A percentile compares a stretch with the other conserved stretches of the same genome.
Evolutionary conservation across 2,797 vertebrate species (phyloP).

Genomic region (Naso thynnoides): DNA sequence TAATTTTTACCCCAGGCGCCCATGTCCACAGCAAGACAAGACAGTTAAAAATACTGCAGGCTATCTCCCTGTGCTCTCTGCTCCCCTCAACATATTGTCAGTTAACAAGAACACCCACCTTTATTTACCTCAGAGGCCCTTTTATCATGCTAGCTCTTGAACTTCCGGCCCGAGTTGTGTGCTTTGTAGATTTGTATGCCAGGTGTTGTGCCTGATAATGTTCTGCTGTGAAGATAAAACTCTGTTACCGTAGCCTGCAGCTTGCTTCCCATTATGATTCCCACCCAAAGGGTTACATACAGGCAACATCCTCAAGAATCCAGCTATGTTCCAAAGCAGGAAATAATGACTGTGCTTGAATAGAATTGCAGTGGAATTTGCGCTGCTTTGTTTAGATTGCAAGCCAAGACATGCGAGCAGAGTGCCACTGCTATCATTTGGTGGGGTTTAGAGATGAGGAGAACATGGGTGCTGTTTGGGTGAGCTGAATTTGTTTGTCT

Average conservation of each 20-base stretch:
- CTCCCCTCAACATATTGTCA: conserved; percentile 22
- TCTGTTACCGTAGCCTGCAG: conserved; percentile 57
- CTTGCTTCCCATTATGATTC: conserved; percentile 71
- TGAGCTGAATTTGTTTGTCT: conserved; percentile 10
- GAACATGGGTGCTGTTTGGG: conserved; percentile 31
- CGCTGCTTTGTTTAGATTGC: conserved; percentile 74
- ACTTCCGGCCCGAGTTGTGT: conserved; percentile 55
- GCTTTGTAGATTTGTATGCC: conserved; percentile 58
- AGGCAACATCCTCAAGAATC: conserved; percentile 81
- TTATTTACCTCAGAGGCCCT: conserved; percentile 58
- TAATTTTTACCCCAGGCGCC: not conserved
- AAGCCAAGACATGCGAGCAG: conserved; percentile 63
- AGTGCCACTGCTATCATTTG: conserved; percentile 53
- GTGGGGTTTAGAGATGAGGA: conserved; percentile 43
- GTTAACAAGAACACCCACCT: conserved; percentile 52
- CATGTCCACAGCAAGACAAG: conserved; percentile 9
- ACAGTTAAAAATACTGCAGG: conserved; percentile 36
- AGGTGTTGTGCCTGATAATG: conserved; percentile 72
- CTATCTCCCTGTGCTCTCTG: conserved; percentile 13
- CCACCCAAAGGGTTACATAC: conserved; percentile 72
- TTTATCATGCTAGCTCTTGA: conserved; percentile 58
- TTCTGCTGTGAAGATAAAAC: conserved; percentile 63
- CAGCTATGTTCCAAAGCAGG: conserved; percentile 75
- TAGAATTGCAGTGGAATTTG: conserved; percentile 67
- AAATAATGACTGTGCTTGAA: conserved; percentile 77